Conservation (phyloP, 2,797 vertebrate genomes). For the Gambusia yucatana region DNA sequence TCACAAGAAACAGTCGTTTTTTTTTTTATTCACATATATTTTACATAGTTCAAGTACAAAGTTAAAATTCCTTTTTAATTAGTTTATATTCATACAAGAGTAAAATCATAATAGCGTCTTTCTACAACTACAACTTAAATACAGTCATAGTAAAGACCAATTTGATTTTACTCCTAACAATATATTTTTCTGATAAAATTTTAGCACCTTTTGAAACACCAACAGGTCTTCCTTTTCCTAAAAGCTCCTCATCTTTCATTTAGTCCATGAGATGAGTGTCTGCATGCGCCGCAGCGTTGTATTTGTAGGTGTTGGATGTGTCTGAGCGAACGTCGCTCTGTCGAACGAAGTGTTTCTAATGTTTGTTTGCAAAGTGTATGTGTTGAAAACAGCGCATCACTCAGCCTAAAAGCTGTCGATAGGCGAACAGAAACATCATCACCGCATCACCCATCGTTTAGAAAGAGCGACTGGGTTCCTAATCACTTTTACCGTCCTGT, state of each 20-base stretch:
- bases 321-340: conserved; percentile 39
- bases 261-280: conserved; percentile 82
- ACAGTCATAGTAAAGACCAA: conserved; percentile 98
- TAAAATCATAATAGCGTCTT: conserved; percentile 98
- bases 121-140: conserved; percentile 95
- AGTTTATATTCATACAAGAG: conserved; percentile 93
- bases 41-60: conserved; percentile 97
- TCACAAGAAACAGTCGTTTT: conserved; percentile 88
- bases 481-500: conserved; percentile 23
- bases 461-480: conserved; percentile 37
- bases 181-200: conserved; percentile 97
- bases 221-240: conserved; percentile 82
- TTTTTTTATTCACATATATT: conserved; percentile 82
- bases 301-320: conserved; percentile 62
- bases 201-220: conserved; percentile 97
- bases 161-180: conserved; percentile 94
- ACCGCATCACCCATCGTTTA: conserved; percentile 57
- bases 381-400: conserved; percentile 74
- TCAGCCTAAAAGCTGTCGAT: conserved; percentile 78
- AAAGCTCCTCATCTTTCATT: conserved; percentile 77
- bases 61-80: conserved; percentile 99
- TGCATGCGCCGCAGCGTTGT: conserved; percentile 83
- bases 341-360: conserved; percentile 53
- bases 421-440: conserved; percentile 75
- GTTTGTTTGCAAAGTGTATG: conserved; percentile 59